Base-by-base conservation (phyloP, 2,888 invertebrate species). In the Ceramica pisi region DNA sequence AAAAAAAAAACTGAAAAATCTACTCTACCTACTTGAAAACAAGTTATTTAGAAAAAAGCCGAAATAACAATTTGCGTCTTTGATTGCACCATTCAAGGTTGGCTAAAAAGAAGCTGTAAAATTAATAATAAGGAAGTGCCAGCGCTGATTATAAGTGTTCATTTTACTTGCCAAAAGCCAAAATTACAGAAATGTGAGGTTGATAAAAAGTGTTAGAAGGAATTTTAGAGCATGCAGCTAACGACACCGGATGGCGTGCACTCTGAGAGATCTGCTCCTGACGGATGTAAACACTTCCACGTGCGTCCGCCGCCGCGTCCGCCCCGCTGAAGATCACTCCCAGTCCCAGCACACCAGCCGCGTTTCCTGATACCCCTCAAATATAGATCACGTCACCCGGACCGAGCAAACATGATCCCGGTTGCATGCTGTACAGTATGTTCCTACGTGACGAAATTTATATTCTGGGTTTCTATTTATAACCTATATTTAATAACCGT, bases 281-380 rank as follows among this genome's bases (percentile, higher is more conserved):
- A 85, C 93, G 94, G 94, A 95, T 92, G 92, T 93, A 93, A 94
- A 93, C 94, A 94, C 92, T 93, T 94, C 93, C 94, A 93, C 90
- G 92, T 93, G 93, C 92, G 90, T 91, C 91, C 92, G 91, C 88
- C 57, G 70, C 65, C 73, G 76, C 87, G 84, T 87, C 85, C 87
- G 86, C 87, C 72, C 78, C 76, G 57, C 86, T 85, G 86, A 89
- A 90, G 87, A 90, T 88, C 85, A 80, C 82, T 84, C 85, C 82
- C 79, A 78, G 69, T 84, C 85, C 82, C 79, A 78, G 69, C 67
- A 64, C 80, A 82, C 50, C 80, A 83, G 80, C 71, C 84, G 76
- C 77, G 73, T 82, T 82, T 86, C 85, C 80, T 84, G 78, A 73
- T 76, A 78, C 69, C 71, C 70, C 77, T 80, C 80, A 78, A 80